Base-by-base conservation (phyloP, 2,888 invertebrate genomes). In the Polietes domitor region DNA sequence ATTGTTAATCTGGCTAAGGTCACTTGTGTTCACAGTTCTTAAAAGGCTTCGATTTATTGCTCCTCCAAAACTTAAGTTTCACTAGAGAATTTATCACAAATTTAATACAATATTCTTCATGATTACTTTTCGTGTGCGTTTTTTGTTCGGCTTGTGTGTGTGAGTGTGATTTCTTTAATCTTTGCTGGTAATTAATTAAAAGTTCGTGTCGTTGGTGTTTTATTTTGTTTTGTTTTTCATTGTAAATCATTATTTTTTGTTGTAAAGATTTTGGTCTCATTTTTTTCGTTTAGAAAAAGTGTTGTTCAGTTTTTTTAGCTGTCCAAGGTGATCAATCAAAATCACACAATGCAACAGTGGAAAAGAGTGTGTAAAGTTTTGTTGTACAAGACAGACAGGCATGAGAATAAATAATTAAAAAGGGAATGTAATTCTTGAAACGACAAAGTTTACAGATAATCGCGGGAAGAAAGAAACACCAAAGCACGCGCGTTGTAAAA, bases 311-410 rank as follows among this genome's bases (percentile, higher is more conserved):
- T 65, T 70, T 55, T 43, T 50, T 43, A 72, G 50, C 32, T 73
- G 41, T 68, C 63, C 73, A 77, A 83, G 74, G 80, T 77, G 74
- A 83, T 83, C 80, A 77, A 83, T 83, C 83, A 83, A 80, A 83
- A 80, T 80, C 80, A 72, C 74, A 75, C 77, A 19, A 55, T 41
- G 41, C 15, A 72, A 50, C 24, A 63, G 21, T 61, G 10, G 21
- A 63, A 65, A 82, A 71, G 65, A 37, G 19, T 32, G 7, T 43
- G 26, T 77, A 77, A 75, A 79, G 41, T 78, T 79, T 72, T 65
- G 41, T 43, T 28, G 43, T 70, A 73, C 21, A 61, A 68, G 65
- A 41, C 19, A n/a, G 63, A 41, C 47, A 43, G 41, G 71, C 43
- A 82, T 58, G 43, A 70, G 68, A 47, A 61, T 76, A 82, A 78